Evolutionary conservation across 2,888 invertebrate species (phyloP).

Genomic region (Agelastica alni): DNA sequence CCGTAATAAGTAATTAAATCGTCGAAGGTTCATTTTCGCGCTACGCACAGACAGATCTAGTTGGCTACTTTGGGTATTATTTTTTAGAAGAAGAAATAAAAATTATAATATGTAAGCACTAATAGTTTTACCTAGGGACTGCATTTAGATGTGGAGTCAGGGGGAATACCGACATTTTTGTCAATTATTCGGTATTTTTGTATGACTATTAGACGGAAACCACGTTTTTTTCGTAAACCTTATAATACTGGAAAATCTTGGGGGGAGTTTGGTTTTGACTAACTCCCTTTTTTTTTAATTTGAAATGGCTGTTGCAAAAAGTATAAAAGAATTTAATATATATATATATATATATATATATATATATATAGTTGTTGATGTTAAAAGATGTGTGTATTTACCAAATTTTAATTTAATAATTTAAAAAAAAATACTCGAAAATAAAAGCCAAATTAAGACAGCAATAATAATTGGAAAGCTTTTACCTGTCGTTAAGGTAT

Average conservation of each 20-base stretch:
- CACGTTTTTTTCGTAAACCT: conserved; percentile 32
- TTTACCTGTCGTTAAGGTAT: conserved; percentile 2
- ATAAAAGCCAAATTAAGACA: conserved; percentile 15
- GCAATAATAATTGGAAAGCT: conserved; percentile 23
- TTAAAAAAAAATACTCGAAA: conserved; percentile 16
- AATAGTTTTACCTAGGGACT: conserved; percentile 56
- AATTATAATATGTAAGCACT: conserved; percentile 53
- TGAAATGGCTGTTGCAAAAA: conserved; percentile 56
- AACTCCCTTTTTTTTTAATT: conserved; percentile 52
- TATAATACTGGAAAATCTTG: conserved; percentile 26
- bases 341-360: too few relatives aligned
- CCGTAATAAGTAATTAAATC: not conserved
- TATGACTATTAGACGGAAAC: conserved; percentile 33
- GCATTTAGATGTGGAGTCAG: conserved; percentile 53
- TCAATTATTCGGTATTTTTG: conserved; percentile 48
- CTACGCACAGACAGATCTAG: conserved; percentile 40
- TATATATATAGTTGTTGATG: conserved; percentile 54
- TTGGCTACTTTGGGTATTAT: conserved; percentile 43
- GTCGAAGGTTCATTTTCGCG: conserved; percentile 17
- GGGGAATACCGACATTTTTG: conserved; percentile 47
- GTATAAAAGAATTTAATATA: conserved; percentile 50
- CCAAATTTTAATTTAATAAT: conserved; percentile 50
- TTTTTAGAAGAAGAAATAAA: conserved; percentile 48
- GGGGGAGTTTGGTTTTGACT: conserved; percentile 47
- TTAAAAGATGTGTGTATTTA: conserved; percentile 52